Conservation (phyloP, 2,888 invertebrate species). For the Pyrrhosoma nymphula region DNA sequence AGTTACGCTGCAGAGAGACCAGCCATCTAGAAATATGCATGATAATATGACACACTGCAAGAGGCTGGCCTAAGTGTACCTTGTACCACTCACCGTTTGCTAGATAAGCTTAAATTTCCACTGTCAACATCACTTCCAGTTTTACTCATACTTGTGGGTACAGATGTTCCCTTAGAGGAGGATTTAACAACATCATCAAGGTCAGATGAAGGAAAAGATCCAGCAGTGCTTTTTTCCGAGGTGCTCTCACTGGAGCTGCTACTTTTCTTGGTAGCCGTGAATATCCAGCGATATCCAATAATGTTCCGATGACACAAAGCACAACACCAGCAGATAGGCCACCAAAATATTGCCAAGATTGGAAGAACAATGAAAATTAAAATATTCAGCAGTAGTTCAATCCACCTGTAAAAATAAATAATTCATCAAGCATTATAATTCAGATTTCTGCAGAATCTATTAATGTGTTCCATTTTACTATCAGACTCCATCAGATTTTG, state of each 20-base stretch:
- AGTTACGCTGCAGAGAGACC: no score
- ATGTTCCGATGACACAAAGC: not conserved
- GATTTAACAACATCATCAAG: not conserved
- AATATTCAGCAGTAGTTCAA: slow-evolving; percentile 34
- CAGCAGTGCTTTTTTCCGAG: not conserved
- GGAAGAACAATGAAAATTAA: slow-evolving; percentile 26
- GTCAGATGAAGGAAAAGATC: not conserved
- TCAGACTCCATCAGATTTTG: no score
- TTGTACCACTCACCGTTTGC: not conserved
- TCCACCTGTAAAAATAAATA: not conserved
- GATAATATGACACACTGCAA: no score
- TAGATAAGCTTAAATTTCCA: not conserved
- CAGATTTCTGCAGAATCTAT: no score
- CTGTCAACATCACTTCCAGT: not conserved
- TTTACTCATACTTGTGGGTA: not conserved
- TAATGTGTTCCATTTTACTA: no score
- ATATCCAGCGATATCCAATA: slow-evolving; percentile 36
- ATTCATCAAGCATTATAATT: not conserved
- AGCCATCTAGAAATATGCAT: no score
- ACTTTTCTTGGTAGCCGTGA: not conserved
- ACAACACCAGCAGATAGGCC: slow-evolving; percentile 40
- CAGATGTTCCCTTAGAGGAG: not conserved
- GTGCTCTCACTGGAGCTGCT: not conserved
- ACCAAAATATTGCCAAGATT: slow-evolving; percentile 2
- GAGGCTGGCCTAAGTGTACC: no score